These are phyloP conservation scores for Dicycla oo DNA, from an alignment of 2,888 invertebrate species.

Conservation along the genomic window DNA sequence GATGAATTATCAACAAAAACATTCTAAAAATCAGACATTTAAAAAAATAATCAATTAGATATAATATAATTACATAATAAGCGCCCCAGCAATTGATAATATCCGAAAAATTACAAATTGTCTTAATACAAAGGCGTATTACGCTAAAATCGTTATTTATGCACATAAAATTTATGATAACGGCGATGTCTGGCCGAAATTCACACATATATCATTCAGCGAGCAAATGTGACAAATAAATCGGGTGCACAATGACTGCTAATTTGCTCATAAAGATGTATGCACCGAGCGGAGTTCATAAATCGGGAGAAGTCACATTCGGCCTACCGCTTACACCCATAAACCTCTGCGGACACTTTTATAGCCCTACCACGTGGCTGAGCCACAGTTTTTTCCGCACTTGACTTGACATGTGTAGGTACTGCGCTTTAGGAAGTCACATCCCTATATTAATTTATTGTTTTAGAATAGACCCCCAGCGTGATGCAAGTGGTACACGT, in stretches of 20 bases:
- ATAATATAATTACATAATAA: not conserved
- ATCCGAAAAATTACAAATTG: slow-evolving; percentile 20
- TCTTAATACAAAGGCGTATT: slow-evolving; percentile 30
- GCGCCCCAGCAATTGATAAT: slow-evolving; percentile 4
- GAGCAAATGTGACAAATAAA: slow-evolving; percentile 83
- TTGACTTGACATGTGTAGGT: slow-evolving; percentile 88
- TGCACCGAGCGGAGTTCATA: slow-evolving; percentile 86
- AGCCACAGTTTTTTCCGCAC: slow-evolving; percentile 86
- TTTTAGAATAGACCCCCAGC: slow-evolving; percentile 84
- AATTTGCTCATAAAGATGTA: slow-evolving; percentile 90
- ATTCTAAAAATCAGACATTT: not conserved
- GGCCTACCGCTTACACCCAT: slow-evolving; percentile 90
- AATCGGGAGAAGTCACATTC: slow-evolving; percentile 86
- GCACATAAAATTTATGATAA: slow-evolving; percentile 67
- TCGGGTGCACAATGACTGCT: slow-evolving; percentile 89
- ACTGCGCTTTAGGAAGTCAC: slow-evolving; percentile 80
- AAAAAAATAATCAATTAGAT: not conserved
- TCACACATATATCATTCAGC: slow-evolving; percentile 86
- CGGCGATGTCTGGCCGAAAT: slow-evolving; percentile 74
- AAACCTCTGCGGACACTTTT: slow-evolving; percentile 89
- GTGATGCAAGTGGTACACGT: slow-evolving; percentile 66
- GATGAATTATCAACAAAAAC: not conserved
- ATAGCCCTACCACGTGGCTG: slow-evolving; percentile 89
- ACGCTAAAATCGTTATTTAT: slow-evolving; percentile 64
- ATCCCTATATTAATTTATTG: slow-evolving; percentile 86